Conservation (phyloP, 2,113 vertebrate species). For the Pomatorhinus ruficollis region DNA sequence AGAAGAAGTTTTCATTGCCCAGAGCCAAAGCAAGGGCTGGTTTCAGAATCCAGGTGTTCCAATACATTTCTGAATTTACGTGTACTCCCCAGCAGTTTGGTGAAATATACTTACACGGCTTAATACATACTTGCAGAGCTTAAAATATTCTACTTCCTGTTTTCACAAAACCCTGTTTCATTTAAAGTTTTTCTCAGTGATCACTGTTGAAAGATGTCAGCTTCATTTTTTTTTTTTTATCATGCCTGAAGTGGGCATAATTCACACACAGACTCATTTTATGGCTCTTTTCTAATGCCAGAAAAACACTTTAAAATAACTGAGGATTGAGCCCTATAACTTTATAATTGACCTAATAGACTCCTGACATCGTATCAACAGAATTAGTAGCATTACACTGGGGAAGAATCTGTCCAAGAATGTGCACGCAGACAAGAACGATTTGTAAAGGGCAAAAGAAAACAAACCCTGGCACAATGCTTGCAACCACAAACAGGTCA, state of each 20-base stretch:
- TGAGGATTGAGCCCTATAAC: not conserved
- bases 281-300: not conserved
- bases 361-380: conserved; percentile 41
- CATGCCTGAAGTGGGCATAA: not conserved
- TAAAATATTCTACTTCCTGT: conserved; percentile 20
- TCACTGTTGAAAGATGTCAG: not conserved
- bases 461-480: conserved; percentile 19
- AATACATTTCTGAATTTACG: not conserved
- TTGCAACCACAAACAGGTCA: conserved; percentile 29
- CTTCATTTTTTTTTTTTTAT: not conserved
- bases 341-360: conserved; percentile 27
- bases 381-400: conserved; percentile 47
- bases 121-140: not conserved
- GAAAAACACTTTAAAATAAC: conserved; percentile 16
- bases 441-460: conserved; percentile 37
- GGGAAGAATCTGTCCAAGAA: conserved; percentile 43
- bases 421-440: not conserved
- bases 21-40: not conserved
- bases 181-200: not conserved
- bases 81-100: not conserved
- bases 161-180: conserved; percentile 11
- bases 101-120: not conserved
- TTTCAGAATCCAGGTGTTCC: not conserved
- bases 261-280: not conserved
- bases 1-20: not conserved